Percentiles rank a stretch among this genome's conserved stretches.
Evolutionary conservation across 2,113 vertebrate species (phyloP).

Genomic region (rat (Rattus norvegicus)): DNA sequence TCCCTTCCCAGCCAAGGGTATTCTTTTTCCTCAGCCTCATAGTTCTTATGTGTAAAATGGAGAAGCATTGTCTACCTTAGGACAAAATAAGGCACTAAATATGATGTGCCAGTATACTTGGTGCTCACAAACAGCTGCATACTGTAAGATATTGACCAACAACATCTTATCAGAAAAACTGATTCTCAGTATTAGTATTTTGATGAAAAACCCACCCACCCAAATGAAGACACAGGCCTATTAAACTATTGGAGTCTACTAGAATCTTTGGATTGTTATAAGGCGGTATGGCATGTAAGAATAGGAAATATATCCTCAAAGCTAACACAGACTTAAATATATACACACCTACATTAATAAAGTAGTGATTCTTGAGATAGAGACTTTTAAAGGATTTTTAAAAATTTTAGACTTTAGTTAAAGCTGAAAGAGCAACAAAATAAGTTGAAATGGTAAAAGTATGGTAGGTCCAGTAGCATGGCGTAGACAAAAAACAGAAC

Average conservation of each 20-base stretch:
- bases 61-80: neutral
- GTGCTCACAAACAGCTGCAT: neutral
- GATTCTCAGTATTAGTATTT: neutral
- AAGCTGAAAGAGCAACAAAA: neutral
- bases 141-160: neutral
- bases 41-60: neutral
- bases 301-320: neutral
- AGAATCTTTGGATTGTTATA: neutral
- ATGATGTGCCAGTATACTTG: neutral
- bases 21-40: neutral
- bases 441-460: constrained; percentile 29
- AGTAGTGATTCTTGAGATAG: neutral
- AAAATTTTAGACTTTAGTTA: neutral
- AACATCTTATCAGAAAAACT: neutral
- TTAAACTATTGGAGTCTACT: neutral
- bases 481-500: neutral
- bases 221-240: neutral
- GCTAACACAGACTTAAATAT: neutral
- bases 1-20: no score
- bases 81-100: neutral
- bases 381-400: neutral
- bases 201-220: neutral
- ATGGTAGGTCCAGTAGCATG: neutral
- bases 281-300: neutral
- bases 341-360: neutral